These are phyloP conservation scores for Sinohyriopsis cumingii DNA, from an alignment of 2,888 invertebrate genomes.

Conservation along the genomic window DNA sequence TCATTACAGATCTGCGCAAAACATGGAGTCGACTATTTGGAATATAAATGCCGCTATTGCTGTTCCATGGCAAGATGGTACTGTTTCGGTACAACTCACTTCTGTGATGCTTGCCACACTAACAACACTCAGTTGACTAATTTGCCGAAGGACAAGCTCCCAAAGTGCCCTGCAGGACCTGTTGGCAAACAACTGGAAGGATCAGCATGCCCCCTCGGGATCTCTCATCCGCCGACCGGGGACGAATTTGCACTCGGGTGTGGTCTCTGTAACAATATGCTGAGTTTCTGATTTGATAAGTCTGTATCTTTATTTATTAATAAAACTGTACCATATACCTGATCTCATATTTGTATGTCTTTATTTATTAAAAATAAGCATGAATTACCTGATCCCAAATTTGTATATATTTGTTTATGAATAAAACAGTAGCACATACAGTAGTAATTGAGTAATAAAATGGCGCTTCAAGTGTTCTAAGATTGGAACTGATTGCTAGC, in stretches of 20 bases:
- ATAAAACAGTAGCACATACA: no score
- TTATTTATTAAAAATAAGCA: no score
- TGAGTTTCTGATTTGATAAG: slow-evolving; percentile 2
- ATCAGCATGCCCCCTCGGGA: slow-evolving; percentile 8
- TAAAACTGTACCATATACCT: no score
- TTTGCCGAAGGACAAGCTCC: slow-evolving; percentile 85
- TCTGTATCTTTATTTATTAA: no score
- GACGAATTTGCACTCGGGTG: slow-evolving; percentile 22
- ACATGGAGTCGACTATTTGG: slow-evolving; percentile 95
- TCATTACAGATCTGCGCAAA: slow-evolving; percentile 85
- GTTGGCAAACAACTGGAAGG: slow-evolving; percentile 12
- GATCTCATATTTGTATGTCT: no score
- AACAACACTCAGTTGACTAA: slow-evolving; percentile 96
- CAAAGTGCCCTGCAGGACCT: slow-evolving; percentile 90
- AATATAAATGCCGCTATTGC: slow-evolving; percentile 98
- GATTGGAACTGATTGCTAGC: no score
- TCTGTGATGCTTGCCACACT: slow-evolving; percentile 97
- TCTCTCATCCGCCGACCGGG: slow-evolving; percentile 17
- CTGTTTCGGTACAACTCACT: slow-evolving; percentile 98
- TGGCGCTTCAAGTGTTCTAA: no score
- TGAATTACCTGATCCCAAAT: no score
- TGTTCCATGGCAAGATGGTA: slow-evolving; percentile 99
- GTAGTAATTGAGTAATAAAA: no score
- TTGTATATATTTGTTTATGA: no score
- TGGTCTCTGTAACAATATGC: slow-evolving; percentile 12